Base-by-base conservation (phyloP, 1,140 invertebrate species). In the Patella vulgata region DNA sequence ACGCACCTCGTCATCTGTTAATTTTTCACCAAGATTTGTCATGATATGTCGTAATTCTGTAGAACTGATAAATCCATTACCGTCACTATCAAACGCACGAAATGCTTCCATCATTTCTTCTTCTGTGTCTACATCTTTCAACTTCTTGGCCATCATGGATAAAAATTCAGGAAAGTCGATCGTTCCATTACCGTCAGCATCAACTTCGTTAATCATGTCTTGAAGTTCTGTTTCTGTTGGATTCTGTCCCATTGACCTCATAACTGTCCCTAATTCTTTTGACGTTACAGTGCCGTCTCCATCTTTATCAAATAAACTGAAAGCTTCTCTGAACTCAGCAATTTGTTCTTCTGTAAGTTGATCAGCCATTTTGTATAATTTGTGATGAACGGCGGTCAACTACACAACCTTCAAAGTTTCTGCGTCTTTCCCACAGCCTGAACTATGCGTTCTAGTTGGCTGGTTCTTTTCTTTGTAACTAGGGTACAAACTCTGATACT, bases 151-250 rank as follows among this genome's bases (percentile, higher is more conserved):
- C 94, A 97, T 96, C 92, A 96, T 94, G 82, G 93, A 91, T 42
- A 93, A 83, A 79, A 91, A 96, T 84, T 96, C 94, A 79, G 95
- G 94, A 86, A 97, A 98, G 87, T 98, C 96, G 87, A 98, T 98
- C 80, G 96, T 98, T 74, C 96, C 96, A 86, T 98, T 98, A 63
- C 61, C 61, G 43, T 63, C 61, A 21, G 61, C 61, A 57, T 63
- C 61, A 8, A 63, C 61, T 50, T 63, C 56, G 27, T 59, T 65
- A 86, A 99, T 99, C 97, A 99, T 99, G 85, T 99, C 97, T 86
- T 99, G 96, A 47, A 99, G 89, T 87, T 99, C 97, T 52, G 96
- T 96, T 87, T 99, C 97, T 83, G 97, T 99, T 80, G 97, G 97
- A 87, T 99, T 99, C 88, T 99, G 97, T 74, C 97, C 97, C 81